These are phyloP conservation scores for Sebastes taczanowskii DNA, from an alignment of 2,797 vertebrate species.

Conservation along the genomic window DNA sequence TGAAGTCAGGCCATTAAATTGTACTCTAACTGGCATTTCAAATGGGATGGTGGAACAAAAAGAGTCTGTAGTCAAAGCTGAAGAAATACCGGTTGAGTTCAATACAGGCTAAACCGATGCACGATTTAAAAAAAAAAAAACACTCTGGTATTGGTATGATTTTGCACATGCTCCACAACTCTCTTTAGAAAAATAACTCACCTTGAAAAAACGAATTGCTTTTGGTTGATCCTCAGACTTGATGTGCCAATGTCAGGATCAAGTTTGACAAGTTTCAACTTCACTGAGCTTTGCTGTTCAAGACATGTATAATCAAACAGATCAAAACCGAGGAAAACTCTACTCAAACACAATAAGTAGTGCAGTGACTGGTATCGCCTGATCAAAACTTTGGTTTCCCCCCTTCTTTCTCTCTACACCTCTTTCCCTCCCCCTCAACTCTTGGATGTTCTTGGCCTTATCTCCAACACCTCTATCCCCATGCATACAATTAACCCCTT, in stretches of 20 bases:
- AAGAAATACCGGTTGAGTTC: neutral
- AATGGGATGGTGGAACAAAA: neutral
- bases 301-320: neutral
- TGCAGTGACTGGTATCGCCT: neutral
- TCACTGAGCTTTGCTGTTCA: neutral
- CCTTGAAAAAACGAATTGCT: neutral
- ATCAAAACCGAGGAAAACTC: neutral
- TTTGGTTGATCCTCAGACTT: neutral
- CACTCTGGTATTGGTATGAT: neutral
- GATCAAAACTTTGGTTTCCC: neutral
- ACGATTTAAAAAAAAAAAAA: neutral
- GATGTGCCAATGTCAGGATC: neutral
- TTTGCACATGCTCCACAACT: neutral
- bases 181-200: neutral
- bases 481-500: constrained; percentile 75
- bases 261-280: neutral
- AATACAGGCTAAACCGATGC: neutral
- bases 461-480: constrained; percentile 70
- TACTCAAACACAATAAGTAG: neutral
- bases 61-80: neutral
- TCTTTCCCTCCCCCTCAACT: constrained; percentile 39
- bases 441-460: constrained; percentile 69
- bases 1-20: too few relatives aligned
- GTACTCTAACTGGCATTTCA: neutral
- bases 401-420: neutral